Conservation (phyloP, 2,888 invertebrate species). For the Nomada goodeniana region DNA sequence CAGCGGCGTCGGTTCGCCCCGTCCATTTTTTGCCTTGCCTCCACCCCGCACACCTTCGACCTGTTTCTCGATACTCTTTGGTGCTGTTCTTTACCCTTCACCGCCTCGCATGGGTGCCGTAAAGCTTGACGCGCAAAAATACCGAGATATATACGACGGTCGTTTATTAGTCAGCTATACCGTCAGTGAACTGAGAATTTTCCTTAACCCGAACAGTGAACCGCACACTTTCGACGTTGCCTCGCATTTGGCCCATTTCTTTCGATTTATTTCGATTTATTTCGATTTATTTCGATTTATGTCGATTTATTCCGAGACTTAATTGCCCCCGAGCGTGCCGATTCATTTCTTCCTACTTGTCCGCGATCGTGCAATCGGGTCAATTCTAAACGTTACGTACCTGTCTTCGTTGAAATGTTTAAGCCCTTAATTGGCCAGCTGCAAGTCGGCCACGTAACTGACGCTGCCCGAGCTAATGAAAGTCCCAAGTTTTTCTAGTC, state of each 20-base stretch:
- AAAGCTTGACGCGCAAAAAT: constrained; percentile 78
- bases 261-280: neutral
- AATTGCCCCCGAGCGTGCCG: too few species aligned
- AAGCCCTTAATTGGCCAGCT: constrained; percentile 31
- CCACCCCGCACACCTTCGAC: neutral
- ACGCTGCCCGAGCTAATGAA: constrained; percentile 27
- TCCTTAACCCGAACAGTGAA: constrained; percentile 68
- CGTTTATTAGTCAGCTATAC: constrained; percentile 61
- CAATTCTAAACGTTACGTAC: constrained; percentile 27
- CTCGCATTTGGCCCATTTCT: neutral
- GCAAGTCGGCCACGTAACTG: constrained; percentile 42
- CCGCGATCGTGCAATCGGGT: neutral
- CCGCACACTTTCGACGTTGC: neutral
- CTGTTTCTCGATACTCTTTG: constrained; percentile 45
- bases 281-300: neutral
- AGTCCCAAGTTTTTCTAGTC: constrained; percentile 19
- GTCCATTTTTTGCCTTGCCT: constrained; percentile 39
- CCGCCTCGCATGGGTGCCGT: constrained; percentile 75
- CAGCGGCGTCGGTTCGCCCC: constrained; percentile 68
- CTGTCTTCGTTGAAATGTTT: constrained; percentile 1
- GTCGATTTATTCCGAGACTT: too few species aligned
- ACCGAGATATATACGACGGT: constrained; percentile 77
- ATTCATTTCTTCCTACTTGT: too few species aligned
- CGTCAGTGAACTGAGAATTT: constrained; percentile 67
- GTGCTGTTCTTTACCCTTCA: constrained; percentile 57